Evolutionary conservation across 1,140 invertebrate species (phyloP), one percentile per base, ranked within the genome.

Genomic region (Nomia melanderi): DNA sequence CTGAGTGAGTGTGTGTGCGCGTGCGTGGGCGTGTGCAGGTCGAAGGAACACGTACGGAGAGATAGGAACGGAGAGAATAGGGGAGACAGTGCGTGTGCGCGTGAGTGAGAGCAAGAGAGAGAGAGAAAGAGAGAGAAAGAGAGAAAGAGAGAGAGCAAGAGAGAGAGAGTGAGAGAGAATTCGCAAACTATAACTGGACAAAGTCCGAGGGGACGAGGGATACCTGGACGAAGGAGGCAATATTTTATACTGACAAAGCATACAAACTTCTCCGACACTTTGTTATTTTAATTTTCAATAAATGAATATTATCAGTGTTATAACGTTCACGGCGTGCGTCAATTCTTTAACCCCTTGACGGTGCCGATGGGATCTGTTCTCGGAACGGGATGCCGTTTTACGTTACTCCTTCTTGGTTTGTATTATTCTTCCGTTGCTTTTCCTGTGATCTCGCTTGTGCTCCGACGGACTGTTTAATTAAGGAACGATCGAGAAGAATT

Each of bases 261-360:
- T 57, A 65, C 73, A 23, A 67, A 57, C 54, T 69, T 50, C 39
- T 76, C 50, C 41, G 39, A 76, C 70, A 71, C 66, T 71, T 77
- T 77, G 67, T 62, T 71, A 70, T 47, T 54, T 77, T 71, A 47
- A 77, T 70, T 70, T 71, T 77, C 59, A 77, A 70, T 77, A 77
- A 77, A 77, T 71, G 57, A 77, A 23, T 69, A 69, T 69, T 76
- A 57, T 76, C 73, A 31, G 54, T 69, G 73, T 76, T 76, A 59
- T 56, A 56, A 59, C 64, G 65, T 66, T 33, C 11, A 44, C 27
- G 41, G 25, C 53, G 33, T 75, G 7, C 33, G 39, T 44, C 39
- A 12, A 25, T 62, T 25, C 33, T 39, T 41, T 23, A 25, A 39
- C 33, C 59, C 33, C 11, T 62, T 25, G 33, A 25, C 33, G 33